Conservation (phyloP, 2,888 invertebrate genomes). For the Cryptops parisi region DNA sequence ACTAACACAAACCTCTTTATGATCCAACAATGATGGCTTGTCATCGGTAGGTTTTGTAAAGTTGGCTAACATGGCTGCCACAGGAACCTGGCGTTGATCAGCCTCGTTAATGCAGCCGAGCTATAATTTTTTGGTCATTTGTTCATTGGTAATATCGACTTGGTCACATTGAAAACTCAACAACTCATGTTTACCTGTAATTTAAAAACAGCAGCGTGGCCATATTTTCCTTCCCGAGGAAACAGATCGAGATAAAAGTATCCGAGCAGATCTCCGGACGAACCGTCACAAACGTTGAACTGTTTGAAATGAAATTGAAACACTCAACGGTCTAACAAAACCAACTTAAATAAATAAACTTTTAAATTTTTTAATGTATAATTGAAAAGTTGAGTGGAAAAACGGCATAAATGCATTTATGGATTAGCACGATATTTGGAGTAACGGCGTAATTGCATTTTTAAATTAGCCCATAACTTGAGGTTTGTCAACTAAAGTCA, state of each 20-base stretch:
- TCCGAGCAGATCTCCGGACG: conserved; percentile 30
- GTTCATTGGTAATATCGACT: neutral
- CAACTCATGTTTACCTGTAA: conserved; percentile 28
- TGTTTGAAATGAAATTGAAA: no score
- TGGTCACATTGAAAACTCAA: neutral
- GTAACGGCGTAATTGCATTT: no score
- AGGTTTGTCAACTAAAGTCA: no score
- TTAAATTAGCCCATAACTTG: no score
- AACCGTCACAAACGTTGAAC: conserved; percentile 34
- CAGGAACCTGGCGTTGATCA: conserved; percentile 30
- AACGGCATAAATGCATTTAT: no score
- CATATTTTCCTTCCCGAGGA: conserved; percentile 38
- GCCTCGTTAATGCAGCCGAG: conserved; percentile 28
- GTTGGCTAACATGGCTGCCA: conserved; percentile 38
- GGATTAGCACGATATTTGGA: no score
- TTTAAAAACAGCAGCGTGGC: conserved; percentile 36
- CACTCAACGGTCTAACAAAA: no score
- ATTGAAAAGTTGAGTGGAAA: no score
- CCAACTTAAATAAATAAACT: no score
- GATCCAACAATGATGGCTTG: conserved; percentile 36
- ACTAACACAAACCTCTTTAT: conserved; percentile 32
- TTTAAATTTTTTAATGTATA: no score
- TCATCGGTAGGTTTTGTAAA: conserved; percentile 36
- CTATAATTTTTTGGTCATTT: no score
- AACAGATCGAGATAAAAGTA: conserved; percentile 38